These are phyloP conservation scores for Rhopalosiphum nymphaeae DNA, from an alignment of 2,888 invertebrate species.

Conservation along the genomic window DNA sequence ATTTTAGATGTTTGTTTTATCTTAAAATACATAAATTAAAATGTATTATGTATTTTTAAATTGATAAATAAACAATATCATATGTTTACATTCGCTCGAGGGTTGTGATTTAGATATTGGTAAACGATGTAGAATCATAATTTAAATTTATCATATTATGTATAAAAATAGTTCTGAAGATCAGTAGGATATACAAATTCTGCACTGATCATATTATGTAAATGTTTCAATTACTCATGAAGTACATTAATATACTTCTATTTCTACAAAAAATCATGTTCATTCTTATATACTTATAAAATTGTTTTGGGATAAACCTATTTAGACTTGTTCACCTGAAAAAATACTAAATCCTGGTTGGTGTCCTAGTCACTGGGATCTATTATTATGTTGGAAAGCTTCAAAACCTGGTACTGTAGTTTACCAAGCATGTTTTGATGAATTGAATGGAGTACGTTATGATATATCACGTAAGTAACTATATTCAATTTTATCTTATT, in stretches of 20 bases:
- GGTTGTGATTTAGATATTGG: not conserved
- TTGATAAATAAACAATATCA: not conserved
- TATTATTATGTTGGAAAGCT: slow-evolving; percentile 86
- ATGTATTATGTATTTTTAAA: not conserved
- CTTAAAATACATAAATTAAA: not conserved
- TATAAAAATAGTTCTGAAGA: not conserved
- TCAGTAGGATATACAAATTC: not conserved
- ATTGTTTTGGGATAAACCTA: not conserved
- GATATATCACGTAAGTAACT: slow-evolving; percentile 75
- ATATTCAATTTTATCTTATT: not conserved
- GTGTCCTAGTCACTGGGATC: slow-evolving; percentile 82
- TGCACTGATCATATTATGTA: not conserved
- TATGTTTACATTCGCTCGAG: not conserved
- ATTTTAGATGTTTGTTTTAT: not conserved
- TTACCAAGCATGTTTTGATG: slow-evolving; percentile 82
- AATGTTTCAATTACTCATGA: not conserved
- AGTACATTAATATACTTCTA: not conserved
- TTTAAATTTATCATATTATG: not conserved
- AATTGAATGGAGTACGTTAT: slow-evolving; percentile 83
- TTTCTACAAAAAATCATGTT: not conserved
- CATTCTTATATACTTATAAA: not conserved
- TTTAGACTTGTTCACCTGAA: slow-evolving; percentile 43
- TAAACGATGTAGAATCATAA: not conserved
- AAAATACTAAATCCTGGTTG: slow-evolving; percentile 67
- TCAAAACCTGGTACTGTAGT: slow-evolving; percentile 80